Base-by-base conservation (phyloP, 2,797 vertebrate genomes). In the Bryconaethiops microstoma region DNA sequence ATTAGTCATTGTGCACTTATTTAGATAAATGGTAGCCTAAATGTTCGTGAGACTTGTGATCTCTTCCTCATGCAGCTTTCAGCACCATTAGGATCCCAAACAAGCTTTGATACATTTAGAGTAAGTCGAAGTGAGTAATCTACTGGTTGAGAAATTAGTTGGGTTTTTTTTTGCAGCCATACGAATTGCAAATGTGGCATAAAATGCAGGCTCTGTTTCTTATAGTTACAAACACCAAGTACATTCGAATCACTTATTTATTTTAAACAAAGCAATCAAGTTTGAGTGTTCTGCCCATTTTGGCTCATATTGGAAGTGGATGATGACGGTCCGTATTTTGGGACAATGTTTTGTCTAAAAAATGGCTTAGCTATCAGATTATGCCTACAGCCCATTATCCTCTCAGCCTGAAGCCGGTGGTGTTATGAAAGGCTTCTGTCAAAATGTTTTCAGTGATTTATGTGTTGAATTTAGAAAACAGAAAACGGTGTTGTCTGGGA, bases 261-360 rank as follows among this genome's bases (percentile, higher is more conserved):
- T 35, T 35, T 35, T 35, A 35, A 35, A 2, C 35, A 35, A 35
- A 35, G 35, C 35, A 35, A 35, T 35, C 35, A 35, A 35, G 35
- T 35, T 3, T 35, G 35, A 35, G 35, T 35, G 4, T 35, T 35
- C 35, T 2, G 35, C 35, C 4, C 35, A 35, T 35, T 35, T 35
- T 35, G 2, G 35, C 35, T 35, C 35, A 35, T 35, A 35, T 35
- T 35, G 35, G 35, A 52, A 52, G 50, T 52, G 13, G 50, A 52
- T 52, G 17, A 14, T 52, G 50, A 52, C 13, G 4, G 50, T 52
- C 1, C 40, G 5, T 67, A 19, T 25, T 54, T 71, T 76, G 5
- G 21, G 69, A 50, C 14, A 35, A 7, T 74, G 69, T 74, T 77
- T 77, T 52, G 70, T 45, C 70, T 39, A 74, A 63, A 73, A n/a